Conservation (phyloP, 2,797 vertebrate species). For the Limnodromus scolopaceus region DNA sequence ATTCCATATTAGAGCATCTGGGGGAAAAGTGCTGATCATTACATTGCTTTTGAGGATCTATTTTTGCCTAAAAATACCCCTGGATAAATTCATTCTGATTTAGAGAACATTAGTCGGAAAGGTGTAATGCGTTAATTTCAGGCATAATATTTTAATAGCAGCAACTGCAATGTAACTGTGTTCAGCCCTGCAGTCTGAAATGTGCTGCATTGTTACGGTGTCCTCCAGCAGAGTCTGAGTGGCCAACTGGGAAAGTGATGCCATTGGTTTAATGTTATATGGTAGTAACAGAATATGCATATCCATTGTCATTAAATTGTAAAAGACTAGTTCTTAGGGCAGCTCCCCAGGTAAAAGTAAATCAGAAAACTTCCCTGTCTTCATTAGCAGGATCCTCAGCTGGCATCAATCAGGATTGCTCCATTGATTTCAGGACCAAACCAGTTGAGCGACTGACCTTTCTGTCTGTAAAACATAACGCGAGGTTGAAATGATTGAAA, state of each 20-base stretch:
- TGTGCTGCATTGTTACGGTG: constrained; percentile 25
- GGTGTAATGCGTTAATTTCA: constrained; percentile 66
- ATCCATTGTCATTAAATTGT: background rate
- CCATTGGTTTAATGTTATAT: background rate
- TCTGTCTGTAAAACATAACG: background rate
- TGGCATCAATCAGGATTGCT: background rate
- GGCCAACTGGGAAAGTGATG: constrained; percentile 23
- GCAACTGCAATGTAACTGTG: constrained; percentile 1
- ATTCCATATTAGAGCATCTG: constrained; percentile 53
- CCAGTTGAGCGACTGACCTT: background rate
- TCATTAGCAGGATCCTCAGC: constrained; percentile 12
- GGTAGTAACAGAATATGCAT: background rate
- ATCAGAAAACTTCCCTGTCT: background rate
- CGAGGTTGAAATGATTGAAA: background rate
- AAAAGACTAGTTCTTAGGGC: background rate
- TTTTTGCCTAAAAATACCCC: constrained; percentile 62
- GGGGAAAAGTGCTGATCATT: constrained; percentile 69
- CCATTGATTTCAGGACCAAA: background rate
- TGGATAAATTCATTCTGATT: constrained; percentile 62
- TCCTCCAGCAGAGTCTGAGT: constrained; percentile 22
- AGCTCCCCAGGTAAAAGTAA: constrained; percentile 9
- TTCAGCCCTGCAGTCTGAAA: constrained; percentile 18
- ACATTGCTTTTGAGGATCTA: constrained; percentile 61
- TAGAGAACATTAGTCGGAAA: constrained; percentile 54
- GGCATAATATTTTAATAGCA: constrained; percentile 65